A percentile compares a stretch with the other conserved stretches of the same genome.
These are phyloP conservation scores for Sula dactylatra DNA, from an alignment of 2,113 vertebrate species.

Conservation along the genomic window DNA sequence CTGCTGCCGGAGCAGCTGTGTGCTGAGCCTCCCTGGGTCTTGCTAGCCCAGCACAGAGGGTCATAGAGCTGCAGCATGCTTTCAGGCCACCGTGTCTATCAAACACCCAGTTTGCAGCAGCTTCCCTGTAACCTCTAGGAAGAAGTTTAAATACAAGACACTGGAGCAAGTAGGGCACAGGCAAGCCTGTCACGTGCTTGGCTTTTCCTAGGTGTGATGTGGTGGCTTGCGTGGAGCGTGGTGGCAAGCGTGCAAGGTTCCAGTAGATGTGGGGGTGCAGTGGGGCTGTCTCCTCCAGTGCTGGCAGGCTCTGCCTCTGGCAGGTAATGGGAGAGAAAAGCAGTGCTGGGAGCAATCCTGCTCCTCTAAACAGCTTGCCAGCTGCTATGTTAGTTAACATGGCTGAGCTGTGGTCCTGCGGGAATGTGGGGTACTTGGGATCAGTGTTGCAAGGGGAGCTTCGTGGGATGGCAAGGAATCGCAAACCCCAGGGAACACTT, in stretches of 20 bases:
- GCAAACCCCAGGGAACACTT: background rate
- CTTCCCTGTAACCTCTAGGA: background rate
- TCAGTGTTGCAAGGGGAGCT: background rate
- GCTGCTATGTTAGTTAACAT: background rate
- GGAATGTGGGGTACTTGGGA: background rate
- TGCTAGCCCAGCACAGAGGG: background rate
- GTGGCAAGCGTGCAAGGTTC: background rate
- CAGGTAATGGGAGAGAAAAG: background rate
- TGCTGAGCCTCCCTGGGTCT: background rate
- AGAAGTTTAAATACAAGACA: background rate
- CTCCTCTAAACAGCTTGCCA: background rate
- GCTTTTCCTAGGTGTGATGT: background rate
- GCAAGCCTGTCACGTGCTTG: rapidly evolving
- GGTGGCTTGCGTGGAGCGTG: background rate
- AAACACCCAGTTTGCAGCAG: background rate
- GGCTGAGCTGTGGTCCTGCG: background rate
- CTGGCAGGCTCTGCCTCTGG: background rate
- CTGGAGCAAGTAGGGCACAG: background rate
- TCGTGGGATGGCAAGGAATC: background rate
- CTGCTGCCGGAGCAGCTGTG: rapidly evolving
- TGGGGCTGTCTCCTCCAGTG: background rate
- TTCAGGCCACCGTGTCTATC: rapidly evolving
- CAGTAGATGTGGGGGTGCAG: rapidly evolving
- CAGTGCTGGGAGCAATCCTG: background rate
- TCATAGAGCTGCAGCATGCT: background rate